These are phyloP conservation scores for Lasioglossum leucozonium DNA, from an alignment of 2,888 invertebrate genomes.

Conservation along the genomic window DNA sequence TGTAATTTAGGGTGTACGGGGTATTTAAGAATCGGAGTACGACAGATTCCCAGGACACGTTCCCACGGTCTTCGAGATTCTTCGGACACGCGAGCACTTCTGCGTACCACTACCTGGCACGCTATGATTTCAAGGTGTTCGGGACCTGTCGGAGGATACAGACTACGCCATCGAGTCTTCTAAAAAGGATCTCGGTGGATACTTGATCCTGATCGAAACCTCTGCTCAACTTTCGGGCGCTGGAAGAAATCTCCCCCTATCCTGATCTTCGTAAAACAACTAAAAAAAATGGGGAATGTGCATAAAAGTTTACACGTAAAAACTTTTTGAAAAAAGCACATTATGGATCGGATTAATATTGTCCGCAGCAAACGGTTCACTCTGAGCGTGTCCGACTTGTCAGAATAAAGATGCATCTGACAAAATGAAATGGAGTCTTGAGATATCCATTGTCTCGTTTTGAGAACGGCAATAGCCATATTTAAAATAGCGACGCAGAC, in stretches of 20 bases:
- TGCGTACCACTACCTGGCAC: slow-evolving; percentile 49
- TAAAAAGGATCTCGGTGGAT: slow-evolving; percentile 19
- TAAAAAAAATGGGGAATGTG: not conserved
- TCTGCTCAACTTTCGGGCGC: not conserved
- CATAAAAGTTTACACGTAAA: not conserved
- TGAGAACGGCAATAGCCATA: not conserved
- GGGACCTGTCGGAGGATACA: slow-evolving; percentile 44
- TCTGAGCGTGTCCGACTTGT: not conserved
- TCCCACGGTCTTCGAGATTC: slow-evolving; percentile 69
- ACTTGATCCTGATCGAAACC: not conserved
- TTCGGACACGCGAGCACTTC: slow-evolving; percentile 61
- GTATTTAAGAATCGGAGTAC: slow-evolving; percentile 35
- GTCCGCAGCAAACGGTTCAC: not conserved
- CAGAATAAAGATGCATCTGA: not conserved
- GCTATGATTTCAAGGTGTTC: slow-evolving; percentile 62
- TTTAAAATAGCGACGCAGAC: not conserved
- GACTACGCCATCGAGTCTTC: slow-evolving; percentile 35
- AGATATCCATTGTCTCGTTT: not conserved
- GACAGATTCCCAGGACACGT: slow-evolving; percentile 47
- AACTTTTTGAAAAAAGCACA: not conserved
- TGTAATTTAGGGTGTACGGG: slow-evolving; percentile 32
- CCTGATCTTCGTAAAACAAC: not conserved
- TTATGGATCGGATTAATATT: too few relatives aligned
- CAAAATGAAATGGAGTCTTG: not conserved
- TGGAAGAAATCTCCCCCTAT: not conserved